phyloP scores from a whole-genome alignment of 2,797 vertebrate species.

The Syncerus caffer region DNA sequence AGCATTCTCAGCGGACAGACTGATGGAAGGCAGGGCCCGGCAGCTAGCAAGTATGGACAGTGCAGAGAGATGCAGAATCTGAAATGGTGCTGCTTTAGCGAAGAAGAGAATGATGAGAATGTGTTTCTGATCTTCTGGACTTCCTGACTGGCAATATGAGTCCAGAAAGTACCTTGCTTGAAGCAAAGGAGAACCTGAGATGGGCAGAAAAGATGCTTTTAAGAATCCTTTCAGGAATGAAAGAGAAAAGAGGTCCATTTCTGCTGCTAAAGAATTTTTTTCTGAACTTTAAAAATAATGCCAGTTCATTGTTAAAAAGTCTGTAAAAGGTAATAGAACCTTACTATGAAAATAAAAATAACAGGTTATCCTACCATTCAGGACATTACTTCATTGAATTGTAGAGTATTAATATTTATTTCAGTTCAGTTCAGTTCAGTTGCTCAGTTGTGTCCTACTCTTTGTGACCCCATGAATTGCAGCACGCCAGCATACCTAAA shows the following conservation, averaged over 20 bases:
- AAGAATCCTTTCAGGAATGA: not conserved
- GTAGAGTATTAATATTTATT: not conserved
- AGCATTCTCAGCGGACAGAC: not conserved
- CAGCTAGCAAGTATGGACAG: not conserved
- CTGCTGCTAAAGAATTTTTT: not conserved
- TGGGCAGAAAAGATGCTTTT: not conserved
- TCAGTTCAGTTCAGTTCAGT: not conserved
- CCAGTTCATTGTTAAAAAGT: not conserved
- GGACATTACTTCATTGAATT: not conserved
- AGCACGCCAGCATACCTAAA: no score
- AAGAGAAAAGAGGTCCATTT: not conserved
- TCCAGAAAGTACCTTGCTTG: not conserved
- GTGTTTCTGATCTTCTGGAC: not conserved
- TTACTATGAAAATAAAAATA: constrained; percentile 35
- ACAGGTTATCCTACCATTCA: not conserved
- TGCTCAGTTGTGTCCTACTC: no score
- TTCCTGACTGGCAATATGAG: not conserved
- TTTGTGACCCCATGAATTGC: no score
- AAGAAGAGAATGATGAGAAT: not conserved
- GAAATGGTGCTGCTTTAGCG: not conserved
- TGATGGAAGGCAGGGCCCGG: not conserved
- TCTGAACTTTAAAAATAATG: not conserved
- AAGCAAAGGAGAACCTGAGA: not conserved
- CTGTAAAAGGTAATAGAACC: not conserved
- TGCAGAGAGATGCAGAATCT: not conserved